Conservation (phyloP, 2,797 vertebrate genomes). For the Orestias chungarensis region DNA sequence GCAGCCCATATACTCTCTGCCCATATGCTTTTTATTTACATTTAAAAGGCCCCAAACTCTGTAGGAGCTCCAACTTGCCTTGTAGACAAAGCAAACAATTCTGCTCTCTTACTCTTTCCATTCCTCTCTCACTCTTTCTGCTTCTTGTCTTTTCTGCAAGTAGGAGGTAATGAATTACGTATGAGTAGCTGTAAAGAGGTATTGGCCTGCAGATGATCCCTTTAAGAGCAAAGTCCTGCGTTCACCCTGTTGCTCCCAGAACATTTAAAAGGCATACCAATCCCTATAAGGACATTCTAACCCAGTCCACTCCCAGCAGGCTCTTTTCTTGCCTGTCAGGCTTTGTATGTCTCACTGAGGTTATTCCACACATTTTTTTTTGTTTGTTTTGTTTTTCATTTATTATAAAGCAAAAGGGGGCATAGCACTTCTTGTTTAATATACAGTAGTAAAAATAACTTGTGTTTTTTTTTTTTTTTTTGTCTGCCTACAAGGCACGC, state of each 20-base stretch:
- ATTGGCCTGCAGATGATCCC: conserved; percentile 45
- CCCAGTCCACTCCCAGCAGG: conserved; percentile 5
- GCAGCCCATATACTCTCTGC: conserved; percentile 66
- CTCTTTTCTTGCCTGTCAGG: background rate
- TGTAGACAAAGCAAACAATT: conserved; percentile 39
- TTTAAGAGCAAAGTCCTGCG: conserved; percentile 77
- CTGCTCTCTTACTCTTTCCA: conserved; percentile 20
- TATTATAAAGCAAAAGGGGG: background rate
- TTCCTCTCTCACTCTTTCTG: conserved; percentile 1
- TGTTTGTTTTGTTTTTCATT: conserved; percentile 7
- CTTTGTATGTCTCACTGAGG: conserved; percentile 28
- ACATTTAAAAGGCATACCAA: conserved; percentile 45
- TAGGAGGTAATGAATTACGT: conserved; percentile 73
- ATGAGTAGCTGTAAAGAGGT: conserved; percentile 59
- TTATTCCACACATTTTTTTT: conserved; percentile 14
- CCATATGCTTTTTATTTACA: conserved; percentile 70
- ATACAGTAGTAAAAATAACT: background rate
- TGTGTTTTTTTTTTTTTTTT: background rate
- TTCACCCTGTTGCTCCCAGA: conserved; percentile 42
- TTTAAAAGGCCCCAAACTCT: conserved; percentile 62
- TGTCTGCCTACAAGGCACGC: too few relatives aligned
- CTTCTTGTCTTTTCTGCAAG: conserved; percentile 41
- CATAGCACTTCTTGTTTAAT: background rate
- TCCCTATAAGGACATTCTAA: conserved; percentile 34
- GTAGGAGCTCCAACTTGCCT: conserved; percentile 42